Percentiles rank a stretch among this genome's conserved stretches.
Conservation (phyloP, 2,113 vertebrate genomes). For the Onychostruthus taczanowskii region DNA sequence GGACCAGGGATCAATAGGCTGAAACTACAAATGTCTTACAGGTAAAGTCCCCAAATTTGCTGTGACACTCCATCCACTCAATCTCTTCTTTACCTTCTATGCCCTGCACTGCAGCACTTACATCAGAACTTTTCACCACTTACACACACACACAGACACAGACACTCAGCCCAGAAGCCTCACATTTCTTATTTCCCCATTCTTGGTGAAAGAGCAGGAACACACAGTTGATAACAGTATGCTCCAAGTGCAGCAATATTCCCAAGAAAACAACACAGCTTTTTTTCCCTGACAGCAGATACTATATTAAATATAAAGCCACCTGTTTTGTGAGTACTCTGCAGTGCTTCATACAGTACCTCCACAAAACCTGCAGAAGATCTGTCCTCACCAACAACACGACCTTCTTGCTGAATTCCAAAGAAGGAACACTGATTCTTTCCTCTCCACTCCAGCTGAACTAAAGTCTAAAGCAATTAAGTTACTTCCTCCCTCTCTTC, state of each 20-base stretch:
- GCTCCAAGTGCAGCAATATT: background rate
- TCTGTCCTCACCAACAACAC: constrained; percentile 4
- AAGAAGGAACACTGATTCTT: background rate
- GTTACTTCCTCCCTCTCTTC: constrained; percentile 56
- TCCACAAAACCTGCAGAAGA: constrained; percentile 8
- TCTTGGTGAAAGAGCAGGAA: background rate
- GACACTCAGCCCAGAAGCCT: background rate
- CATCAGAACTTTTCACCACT: background rate
- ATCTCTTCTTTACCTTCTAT: background rate
- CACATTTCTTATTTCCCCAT: background rate
- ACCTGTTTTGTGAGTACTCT: background rate
- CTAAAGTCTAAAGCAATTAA: constrained; percentile 42
- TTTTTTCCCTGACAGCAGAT: background rate
- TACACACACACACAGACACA: rapidly evolving
- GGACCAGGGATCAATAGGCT: background rate
- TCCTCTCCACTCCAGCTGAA: constrained; percentile 34
- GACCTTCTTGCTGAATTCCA: background rate
- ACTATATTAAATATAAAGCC: background rate
- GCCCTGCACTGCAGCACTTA: background rate
- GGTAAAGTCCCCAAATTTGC: background rate
- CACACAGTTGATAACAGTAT: background rate
- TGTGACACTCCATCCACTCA: background rate
- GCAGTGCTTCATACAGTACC: background rate
- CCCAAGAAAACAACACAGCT: background rate
- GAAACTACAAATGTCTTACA: background rate